phyloP scores from a whole-genome alignment of 2,797 vertebrate species.

The Myotis vivesi region DNA sequence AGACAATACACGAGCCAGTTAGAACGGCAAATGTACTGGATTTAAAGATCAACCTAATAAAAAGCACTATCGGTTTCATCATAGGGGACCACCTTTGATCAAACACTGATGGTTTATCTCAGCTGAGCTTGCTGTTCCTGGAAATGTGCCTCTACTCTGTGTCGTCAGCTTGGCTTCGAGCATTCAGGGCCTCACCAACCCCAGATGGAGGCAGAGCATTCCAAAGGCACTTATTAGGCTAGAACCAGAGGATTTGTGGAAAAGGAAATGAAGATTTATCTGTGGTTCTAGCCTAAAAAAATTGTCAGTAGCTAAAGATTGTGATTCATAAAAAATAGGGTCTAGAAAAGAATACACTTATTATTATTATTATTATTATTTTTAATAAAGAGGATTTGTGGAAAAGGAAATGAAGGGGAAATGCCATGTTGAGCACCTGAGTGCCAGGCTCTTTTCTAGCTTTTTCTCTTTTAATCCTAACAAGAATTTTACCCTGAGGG shows the following conservation, averaged over 20 bases:
- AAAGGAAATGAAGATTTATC: too few species aligned
- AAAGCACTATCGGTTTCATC: not conserved
- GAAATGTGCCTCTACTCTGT: not conserved
- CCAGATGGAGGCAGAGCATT: not conserved
- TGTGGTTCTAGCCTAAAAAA: too few species aligned
- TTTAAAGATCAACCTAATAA: not conserved
- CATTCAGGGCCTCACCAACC: not conserved
- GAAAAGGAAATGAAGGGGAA: not conserved
- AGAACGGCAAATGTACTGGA: not conserved
- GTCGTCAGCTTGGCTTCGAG: not conserved
- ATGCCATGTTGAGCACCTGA: not conserved
- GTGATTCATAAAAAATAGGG: too few species aligned
- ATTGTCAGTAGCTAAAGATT: too few species aligned
- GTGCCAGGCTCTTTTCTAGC: not conserved
- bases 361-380: too few species aligned
- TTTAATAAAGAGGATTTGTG: not conserved
- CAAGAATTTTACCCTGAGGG: not conserved
- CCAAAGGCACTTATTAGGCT: too few species aligned
- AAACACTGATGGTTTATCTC: not conserved
- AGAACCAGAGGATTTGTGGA: too few species aligned
- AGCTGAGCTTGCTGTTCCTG: not conserved
- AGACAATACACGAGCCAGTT: not conserved
- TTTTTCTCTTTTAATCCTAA: not conserved
- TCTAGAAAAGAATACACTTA: too few species aligned
- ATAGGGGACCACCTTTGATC: not conserved